These are phyloP conservation scores for Brachionus calyciflorus DNA, from an alignment of 1,140 invertebrate species.

Conservation along the genomic window DNA sequence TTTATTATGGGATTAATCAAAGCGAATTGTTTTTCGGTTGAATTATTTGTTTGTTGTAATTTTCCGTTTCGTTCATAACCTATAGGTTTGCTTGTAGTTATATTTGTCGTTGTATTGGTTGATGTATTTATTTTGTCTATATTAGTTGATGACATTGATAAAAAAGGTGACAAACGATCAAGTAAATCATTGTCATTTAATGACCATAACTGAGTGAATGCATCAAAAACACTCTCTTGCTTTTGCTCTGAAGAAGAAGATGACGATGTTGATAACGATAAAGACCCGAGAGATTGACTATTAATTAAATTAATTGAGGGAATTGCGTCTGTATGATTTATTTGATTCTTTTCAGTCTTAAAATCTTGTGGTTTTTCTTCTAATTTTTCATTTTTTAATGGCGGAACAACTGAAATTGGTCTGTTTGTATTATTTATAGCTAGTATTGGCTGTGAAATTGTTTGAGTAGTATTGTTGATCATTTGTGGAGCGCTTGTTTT, in stretches of 20 bases:
- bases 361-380: not conserved
- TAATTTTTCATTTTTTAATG: conserved; percentile 16
- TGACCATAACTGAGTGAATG: conserved; percentile 16
- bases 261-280: not conserved
- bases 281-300: conserved; percentile 10
- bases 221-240: not conserved
- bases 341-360: not conserved
- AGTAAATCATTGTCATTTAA: not conserved
- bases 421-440: not conserved
- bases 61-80: conserved; percentile 33
- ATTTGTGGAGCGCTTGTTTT: not conserved
- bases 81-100: conserved; percentile 17
- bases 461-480: not conserved
- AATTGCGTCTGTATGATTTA: not conserved
- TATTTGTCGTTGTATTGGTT: not conserved
- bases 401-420: not conserved
- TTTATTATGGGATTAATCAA: not conserved
- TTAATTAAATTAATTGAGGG: not conserved
- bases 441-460: not conserved
- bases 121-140: not conserved
- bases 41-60: not conserved
- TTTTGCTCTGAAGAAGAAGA: not conserved
- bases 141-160: not conserved
- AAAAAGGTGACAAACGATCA: conserved; percentile 18
- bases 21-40: not conserved